Evolutionary conservation across 2,113 vertebrate genomes (phyloP).

Genomic region (Axis porcinus): DNA sequence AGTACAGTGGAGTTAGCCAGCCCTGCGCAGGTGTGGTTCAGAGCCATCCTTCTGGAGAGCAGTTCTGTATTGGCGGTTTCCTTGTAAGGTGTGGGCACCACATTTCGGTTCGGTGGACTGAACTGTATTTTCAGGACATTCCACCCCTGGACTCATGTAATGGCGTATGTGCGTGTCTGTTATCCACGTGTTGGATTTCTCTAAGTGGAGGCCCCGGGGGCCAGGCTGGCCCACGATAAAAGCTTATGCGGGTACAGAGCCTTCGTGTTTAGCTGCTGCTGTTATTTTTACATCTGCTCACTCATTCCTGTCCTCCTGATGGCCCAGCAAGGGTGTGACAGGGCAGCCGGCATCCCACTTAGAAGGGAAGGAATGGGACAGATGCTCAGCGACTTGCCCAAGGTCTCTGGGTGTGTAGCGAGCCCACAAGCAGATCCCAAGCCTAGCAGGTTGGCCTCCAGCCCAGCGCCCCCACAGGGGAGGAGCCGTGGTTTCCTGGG

Average conservation of each 20-base stretch:
- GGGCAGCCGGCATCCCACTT: background rate
- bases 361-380: background rate
- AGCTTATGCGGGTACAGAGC: background rate
- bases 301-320: background rate
- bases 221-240: background rate
- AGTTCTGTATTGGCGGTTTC: background rate
- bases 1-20: background rate
- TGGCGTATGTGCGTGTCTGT: no score
- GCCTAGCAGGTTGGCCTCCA: background rate
- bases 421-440: background rate
- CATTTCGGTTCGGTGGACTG: background rate
- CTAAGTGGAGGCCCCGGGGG: background rate
- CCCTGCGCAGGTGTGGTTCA: background rate
- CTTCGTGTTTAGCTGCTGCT: background rate
- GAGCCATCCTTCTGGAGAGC: background rate
- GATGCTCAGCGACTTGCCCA: background rate
- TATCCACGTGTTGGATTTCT: background rate
- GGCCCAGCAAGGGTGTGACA: background rate
- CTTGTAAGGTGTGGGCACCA: background rate
- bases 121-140: background rate
- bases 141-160: background rate
- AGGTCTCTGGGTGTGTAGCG: background rate
- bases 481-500: constrained; percentile 29
- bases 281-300: background rate
- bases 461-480: background rate